A percentile compares a stretch with the other conserved stretches of the same genome.
phyloP scores from a whole-genome alignment of 2,113 vertebrate genomes.

The Eleginops maclovinus region DNA sequence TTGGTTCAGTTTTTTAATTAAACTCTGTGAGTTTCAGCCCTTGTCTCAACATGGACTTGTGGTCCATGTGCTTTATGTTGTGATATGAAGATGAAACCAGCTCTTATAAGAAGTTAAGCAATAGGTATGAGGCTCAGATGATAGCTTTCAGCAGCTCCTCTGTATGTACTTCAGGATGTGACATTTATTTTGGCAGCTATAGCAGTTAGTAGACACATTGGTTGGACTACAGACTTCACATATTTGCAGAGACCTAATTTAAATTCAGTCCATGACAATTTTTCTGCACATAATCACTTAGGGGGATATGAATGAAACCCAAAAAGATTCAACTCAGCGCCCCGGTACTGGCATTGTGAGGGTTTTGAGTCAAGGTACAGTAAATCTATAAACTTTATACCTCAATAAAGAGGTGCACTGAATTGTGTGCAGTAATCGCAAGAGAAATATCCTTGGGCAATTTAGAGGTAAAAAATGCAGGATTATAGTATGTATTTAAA shows the following conservation, averaged over 20 bases:
- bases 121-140: conserved; percentile 6
- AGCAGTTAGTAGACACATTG: conserved; percentile 11
- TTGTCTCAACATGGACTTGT: conserved; percentile 38
- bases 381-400: conserved; percentile 28
- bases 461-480: conserved; percentile 18
- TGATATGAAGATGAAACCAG: conserved; percentile 35
- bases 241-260: conserved; percentile 7
- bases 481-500: conserved; percentile 34
- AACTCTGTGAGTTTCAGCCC: conserved; percentile 4
- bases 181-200: background rate
- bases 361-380: background rate
- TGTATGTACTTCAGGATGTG: background rate
- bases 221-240: background rate
- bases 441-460: conserved; percentile 2
- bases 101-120: conserved; percentile 21
- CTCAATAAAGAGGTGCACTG: conserved; percentile 18
- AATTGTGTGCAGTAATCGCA: conserved; percentile 1
- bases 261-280: conserved; percentile 2
- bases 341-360: background rate
- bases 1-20: conserved; percentile 14
- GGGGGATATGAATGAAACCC: background rate
- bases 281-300: conserved; percentile 8
- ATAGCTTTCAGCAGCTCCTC: conserved; percentile 33
- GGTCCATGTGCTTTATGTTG: conserved; percentile 43
- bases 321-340: conserved; percentile 16